Evolutionary conservation across 2,888 invertebrate genomes (phyloP).

Genomic region (Hypomecis punctinalis): DNA sequence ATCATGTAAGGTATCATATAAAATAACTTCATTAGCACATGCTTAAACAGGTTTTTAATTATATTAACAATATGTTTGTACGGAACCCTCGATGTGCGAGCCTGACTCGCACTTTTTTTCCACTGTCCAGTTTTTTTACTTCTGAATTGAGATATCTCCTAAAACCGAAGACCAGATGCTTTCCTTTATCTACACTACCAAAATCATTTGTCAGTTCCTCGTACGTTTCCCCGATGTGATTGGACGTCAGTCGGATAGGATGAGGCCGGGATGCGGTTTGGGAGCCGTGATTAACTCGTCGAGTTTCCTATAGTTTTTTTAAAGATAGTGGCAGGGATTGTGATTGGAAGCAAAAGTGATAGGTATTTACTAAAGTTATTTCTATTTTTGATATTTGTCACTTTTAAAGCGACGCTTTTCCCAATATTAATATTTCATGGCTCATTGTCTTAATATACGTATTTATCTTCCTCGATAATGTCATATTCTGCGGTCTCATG

Average conservation of each 20-base stretch:
- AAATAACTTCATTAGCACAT: too few relatives aligned
- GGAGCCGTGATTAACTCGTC: conserved; percentile 20
- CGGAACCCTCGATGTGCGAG: too few relatives aligned
- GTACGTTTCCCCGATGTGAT: conserved; percentile 14
- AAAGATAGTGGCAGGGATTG: conserved; percentile 6
- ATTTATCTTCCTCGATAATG: neutral
- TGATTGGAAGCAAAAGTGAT: neutral
- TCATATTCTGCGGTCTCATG: conserved; percentile 6
- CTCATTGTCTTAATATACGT: neutral
- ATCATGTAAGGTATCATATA: too few relatives aligned
- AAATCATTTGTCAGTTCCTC: conserved; percentile 27
- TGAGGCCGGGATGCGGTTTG: conserved; percentile 23
- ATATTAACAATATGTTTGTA: too few relatives aligned
- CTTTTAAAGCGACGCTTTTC: neutral
- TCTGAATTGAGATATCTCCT: neutral
- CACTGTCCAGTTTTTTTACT: neutral
- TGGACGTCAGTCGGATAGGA: conserved; percentile 16
- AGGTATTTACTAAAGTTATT: conserved; percentile 1
- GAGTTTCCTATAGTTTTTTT: conserved; percentile 3
- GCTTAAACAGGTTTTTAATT: too few relatives aligned
- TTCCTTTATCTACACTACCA: conserved; percentile 15
- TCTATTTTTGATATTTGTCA: neutral
- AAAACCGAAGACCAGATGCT: conserved; percentile 15
- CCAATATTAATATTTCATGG: too few relatives aligned
- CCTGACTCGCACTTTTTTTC: too few relatives aligned